A percentile compares a stretch with the other conserved stretches of the same genome.
These are phyloP conservation scores for Therioaphis trifolii DNA, from an alignment of 2,888 invertebrate species.

Conservation along the genomic window DNA sequence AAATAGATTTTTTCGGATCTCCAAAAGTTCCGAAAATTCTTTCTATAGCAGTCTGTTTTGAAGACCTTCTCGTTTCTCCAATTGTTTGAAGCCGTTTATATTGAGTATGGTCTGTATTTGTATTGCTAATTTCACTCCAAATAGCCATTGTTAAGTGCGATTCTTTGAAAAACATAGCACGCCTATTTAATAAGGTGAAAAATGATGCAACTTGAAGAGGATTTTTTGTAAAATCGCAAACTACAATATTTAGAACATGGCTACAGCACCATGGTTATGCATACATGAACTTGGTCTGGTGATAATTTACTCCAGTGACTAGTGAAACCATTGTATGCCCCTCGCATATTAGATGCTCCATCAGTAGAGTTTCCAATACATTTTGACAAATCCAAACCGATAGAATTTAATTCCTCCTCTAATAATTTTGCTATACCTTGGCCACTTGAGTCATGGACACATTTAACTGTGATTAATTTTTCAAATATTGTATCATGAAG, in stretches of 20 bases:
- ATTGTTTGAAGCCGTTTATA: background rate
- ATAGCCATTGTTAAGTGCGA: conserved; percentile 45
- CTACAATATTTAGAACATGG: conserved; percentile 64
- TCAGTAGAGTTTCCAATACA: conserved; percentile 65
- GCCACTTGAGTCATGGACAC: too few relatives aligned
- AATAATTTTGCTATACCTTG: conserved; percentile 55
- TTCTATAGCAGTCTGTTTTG: background rate
- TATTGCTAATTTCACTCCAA: conserved; percentile 1
- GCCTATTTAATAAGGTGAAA: conserved; percentile 51
- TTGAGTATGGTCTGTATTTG: background rate
- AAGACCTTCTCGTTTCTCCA: background rate
- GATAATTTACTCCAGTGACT: conserved; percentile 52
- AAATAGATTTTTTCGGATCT: conserved; percentile 10
- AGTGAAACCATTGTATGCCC: conserved; percentile 63
- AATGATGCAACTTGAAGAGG: conserved; percentile 50
- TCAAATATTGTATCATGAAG: background rate
- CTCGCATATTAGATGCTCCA: conserved; percentile 64
- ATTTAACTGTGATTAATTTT: conserved; percentile 3
- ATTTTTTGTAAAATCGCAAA: conserved; percentile 60
- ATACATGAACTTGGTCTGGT: conserved; percentile 63
- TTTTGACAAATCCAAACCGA: conserved; percentile 55
- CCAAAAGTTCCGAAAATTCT: conserved; percentile 37
- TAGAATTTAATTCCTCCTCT: background rate
- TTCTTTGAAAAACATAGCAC: conserved; percentile 44
- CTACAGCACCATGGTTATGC: conserved; percentile 65